Evolutionary conservation across 2,113 vertebrate genomes (phyloP), one percentile per base, ranked within the genome.

Genomic region (Empidonax traillii): DNA sequence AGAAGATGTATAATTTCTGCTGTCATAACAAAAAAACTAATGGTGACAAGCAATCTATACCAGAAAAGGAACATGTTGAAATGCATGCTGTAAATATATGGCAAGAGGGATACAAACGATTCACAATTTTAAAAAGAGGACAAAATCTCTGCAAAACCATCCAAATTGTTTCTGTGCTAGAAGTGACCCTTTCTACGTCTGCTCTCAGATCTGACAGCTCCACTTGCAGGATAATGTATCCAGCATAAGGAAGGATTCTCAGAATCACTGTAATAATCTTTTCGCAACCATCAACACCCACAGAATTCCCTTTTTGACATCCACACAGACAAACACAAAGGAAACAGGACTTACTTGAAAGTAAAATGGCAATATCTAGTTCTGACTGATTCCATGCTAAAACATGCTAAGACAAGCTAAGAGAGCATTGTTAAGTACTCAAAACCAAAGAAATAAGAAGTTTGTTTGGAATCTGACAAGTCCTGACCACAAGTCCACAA

Each of bases 241-340:
- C 71, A 66, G 51, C 82, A 90, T 71, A 94, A 90, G 52, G 76
- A 96, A 95, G 73, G 73, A 92, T 87, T 94, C 93, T 91, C 85
- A 89, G 77, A 96, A 96, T 94, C 93, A 90, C 41, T 92, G 87
- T 94, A 94, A 95, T 97, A 96, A 97, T 96, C 93, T 94, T 95
- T 92, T 93, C 86, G 89, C 89, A 85, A 89, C 77, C 79, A 96
- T 94, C 90, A 96, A 95, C 90, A 90, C 66, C 83, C 87, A 94
- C 59, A 6, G 83, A 96, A 95, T 59, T 89, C 75, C 74, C 86
- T 93, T 90, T 87, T 80, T 95, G 93, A 92, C 89, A 95, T 72
- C 52, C 47, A 51, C 37, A 44, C 9, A 86, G 81, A 75, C 28
- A 77, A 78, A 87, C 27, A 61, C 55, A 87, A 75, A 77, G 39